Conservation (phyloP, 2,888 invertebrate species). For the Cheilosia urbana region DNA sequence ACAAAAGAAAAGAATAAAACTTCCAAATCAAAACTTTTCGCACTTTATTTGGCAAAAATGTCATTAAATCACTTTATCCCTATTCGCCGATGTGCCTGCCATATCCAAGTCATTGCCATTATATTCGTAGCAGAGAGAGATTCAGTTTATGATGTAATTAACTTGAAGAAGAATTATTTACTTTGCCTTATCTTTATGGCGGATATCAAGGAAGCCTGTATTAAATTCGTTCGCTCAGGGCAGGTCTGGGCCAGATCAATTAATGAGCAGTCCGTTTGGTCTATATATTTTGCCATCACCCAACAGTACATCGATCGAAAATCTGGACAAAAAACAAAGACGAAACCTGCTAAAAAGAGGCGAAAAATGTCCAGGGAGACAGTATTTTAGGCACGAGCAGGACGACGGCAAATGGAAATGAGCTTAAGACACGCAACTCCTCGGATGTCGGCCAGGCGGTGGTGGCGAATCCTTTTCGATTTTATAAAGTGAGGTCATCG, state of each 20-base stretch:
- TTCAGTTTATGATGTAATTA: constrained; percentile 10
- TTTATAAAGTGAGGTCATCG: constrained; percentile 38
- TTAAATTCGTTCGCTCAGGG: background rate
- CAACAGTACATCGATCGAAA: background rate
- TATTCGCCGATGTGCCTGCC: background rate
- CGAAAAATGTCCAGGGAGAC: constrained; percentile 9
- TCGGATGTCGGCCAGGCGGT: constrained; percentile 23
- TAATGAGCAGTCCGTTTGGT: constrained; percentile 13
- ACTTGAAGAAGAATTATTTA: constrained; percentile 4
- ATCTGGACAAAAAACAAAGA: background rate
- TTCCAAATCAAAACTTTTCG: constrained; percentile 5
- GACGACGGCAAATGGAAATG: constrained; percentile 34
- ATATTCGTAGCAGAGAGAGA: background rate
- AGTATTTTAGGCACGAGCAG: constrained; percentile 10
- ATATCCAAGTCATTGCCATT: constrained; percentile 3
- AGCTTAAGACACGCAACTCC: constrained; percentile 44
- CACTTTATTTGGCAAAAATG: background rate
- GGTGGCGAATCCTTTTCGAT: constrained; percentile 3
- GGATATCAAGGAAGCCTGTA: constrained; percentile 5
- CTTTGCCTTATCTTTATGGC: constrained; percentile 14
- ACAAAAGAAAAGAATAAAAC: background rate
- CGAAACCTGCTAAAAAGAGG: background rate
- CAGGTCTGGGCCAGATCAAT: constrained; percentile 24
- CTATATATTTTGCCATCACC: background rate
- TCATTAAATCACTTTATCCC: background rate